Evolutionary conservation across 1,140 invertebrate species (phyloP), one percentile per base, ranked within the genome.

Genomic region (Drosophila ficusphila): DNA sequence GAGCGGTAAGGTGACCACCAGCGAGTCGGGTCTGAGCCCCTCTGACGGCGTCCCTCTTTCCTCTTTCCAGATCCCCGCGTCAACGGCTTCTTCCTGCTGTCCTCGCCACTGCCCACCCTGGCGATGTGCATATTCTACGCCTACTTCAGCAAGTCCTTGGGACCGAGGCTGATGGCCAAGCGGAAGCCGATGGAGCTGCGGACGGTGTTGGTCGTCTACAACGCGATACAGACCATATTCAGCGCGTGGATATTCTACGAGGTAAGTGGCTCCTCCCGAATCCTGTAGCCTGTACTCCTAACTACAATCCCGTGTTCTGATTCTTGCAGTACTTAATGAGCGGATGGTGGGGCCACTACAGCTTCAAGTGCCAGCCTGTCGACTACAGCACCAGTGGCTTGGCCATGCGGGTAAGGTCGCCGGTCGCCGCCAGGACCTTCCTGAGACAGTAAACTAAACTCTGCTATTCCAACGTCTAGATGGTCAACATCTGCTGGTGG

Each of bases 401-500:
- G 92, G 97, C 97, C 16, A 92, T 98, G 89, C 94, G 97, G 92
- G 96, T 97, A 93, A 94, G 95, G 94, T 36, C 4, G 12, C 8
- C 3, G 95, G 94, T 36, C 4, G 12, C 8, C 3, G 3, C 11
- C 0, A 29, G 23, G 27, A 19, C 16, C 38, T 0, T 8, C 7
- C 9, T 12, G 3, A 8, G 1, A 19, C 18, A 14, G 6, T 18
- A 0, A 2, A 18, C 11, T 48, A 33, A 38, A 2, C 4, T 9
- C 12, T 2, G 5, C n/a, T 71, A 72, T 57, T 54, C 27, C 47
- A 73, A 8, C 31, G 18, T 52, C 4, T 47, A 97, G 96, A 98
- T 98, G 96, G 97, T 97, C 3, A 94, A 95, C 71, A 97, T 96
- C 21, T 96, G 97, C 90, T 99, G 97, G 97, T 98, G 97, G 97